Evolutionary conservation across 2,113 vertebrate species (phyloP).

Genomic region (Scytalopus superciliaris): DNA sequence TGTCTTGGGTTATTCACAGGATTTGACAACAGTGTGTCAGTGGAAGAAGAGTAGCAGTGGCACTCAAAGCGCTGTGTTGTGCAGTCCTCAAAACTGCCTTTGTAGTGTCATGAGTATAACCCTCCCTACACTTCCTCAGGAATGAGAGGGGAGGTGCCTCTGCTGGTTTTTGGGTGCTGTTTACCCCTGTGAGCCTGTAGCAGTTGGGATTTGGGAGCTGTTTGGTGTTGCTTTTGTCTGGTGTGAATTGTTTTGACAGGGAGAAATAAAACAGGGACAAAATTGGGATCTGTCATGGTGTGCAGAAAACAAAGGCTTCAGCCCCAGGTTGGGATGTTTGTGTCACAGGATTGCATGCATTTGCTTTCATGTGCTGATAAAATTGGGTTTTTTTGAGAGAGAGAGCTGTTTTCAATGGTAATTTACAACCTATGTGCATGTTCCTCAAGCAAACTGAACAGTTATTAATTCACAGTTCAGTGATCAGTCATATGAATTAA

Average conservation of each 20-base stretch:
- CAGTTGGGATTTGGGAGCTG: neutral
- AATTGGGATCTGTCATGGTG: neutral
- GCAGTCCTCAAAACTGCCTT: neutral
- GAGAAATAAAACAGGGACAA: neutral
- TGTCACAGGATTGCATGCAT: neutral
- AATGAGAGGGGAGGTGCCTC: neutral
- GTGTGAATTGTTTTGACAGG: neutral
- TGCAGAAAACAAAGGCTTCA: neutral
- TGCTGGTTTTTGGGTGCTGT: neutral
- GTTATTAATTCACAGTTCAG: neutral
- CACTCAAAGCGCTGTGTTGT: rapidly evolving
- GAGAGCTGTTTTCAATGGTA: neutral
- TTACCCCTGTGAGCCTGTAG: neutral
- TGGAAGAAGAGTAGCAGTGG: neutral
- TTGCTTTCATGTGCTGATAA: neutral
- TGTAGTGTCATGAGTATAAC: neutral
- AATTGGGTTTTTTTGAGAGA: neutral
- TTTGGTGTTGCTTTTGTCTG: neutral
- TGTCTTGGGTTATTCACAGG: neutral
- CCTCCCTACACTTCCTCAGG: neutral
- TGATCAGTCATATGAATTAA: neutral
- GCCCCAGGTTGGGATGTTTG: neutral
- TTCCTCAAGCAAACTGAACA: neutral
- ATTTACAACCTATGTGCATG: rapidly evolving
- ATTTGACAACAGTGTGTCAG: neutral